Base-by-base conservation (phyloP, 2,113 vertebrate species). In the Corvus hawaiiensis region DNA sequence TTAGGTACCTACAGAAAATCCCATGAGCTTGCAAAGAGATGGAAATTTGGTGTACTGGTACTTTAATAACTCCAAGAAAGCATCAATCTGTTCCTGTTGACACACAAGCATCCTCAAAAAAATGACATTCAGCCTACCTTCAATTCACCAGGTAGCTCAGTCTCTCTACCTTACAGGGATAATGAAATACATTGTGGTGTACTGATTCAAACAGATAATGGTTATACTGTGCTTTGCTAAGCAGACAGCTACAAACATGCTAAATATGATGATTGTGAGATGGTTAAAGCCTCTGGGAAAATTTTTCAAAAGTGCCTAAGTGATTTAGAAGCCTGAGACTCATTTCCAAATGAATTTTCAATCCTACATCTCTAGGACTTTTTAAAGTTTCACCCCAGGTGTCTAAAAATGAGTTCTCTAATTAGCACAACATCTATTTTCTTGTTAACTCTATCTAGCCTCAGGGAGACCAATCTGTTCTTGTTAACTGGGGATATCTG, bases 341-440 rank as follows among this genome's bases (percentile, higher is more conserved):
- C 21, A 83, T 63, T 92, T 80, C 77, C 82, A 87, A 82, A 93
- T 83, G 52, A 78, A 81, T 69, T 67, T 92, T 88, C 89, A 93
- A 90, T 92, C 80, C 68, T 62, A 52, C 78, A 89, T 89, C 64
- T 90, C 80, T 26, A 92, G 56, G 48, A 91, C 91, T 86, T 94
- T 76, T 77, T 48, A 33, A 90, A 93, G 59, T 94, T 94, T 87
- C 59, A 95, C 93, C 80, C 62, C 87, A 85, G 91, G 94, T 96
- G 84, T 33, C 89, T 96, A 68, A 91, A 93, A 94, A 94, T 84
- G 69, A 96, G 84, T 91, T 96, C 73, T 87, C 84, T 89, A 97
- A 97, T 96, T 97, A 97, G 94, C 84, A 93, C 89, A 95, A 94
- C 95, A 96, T 91, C 89, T 95, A 96, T 89, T 91, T 95, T 92